Conservation (phyloP, 2,113 vertebrate species). For the Collichthys lucidus region DNA sequence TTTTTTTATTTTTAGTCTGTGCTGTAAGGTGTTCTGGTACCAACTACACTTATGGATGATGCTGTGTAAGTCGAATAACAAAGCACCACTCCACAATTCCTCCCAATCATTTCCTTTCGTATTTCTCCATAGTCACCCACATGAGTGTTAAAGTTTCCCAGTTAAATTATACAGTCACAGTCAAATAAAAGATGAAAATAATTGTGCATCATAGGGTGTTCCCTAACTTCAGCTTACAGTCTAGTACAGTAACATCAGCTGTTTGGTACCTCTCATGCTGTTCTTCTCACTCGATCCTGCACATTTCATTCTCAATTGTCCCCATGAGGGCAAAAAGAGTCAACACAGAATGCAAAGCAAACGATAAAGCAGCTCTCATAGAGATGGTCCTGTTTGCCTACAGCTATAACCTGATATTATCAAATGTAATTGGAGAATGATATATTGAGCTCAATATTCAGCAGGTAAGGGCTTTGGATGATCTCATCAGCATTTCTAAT, state of each 20-base stretch:
- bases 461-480: conserved; percentile 13
- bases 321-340: conserved; percentile 25
- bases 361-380: conserved; percentile 25
- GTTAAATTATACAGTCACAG: too few species aligned
- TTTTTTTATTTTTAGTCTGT: too few species aligned
- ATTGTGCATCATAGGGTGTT: too few species aligned
- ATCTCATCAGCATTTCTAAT: conserved; percentile 24
- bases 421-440: conserved; percentile 35
- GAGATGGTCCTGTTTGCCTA: conserved; percentile 22
- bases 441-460: conserved; percentile 43
- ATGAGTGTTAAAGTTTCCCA: too few species aligned
- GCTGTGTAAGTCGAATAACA: too few species aligned
- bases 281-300: neutral
- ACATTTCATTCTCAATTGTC: conserved; percentile 24
- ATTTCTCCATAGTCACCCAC: too few species aligned
- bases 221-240: neutral
- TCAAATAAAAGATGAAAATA: too few species aligned
- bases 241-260: neutral
- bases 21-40: too few species aligned
- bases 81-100: too few species aligned
- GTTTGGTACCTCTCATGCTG: neutral
- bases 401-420: conserved; percentile 36
- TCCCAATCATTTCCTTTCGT: too few species aligned
- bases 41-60: too few species aligned
- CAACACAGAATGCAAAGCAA: conserved; percentile 24